A percentile compares a stretch with the other conserved stretches of the same genome.
Evolutionary conservation across 2,888 invertebrate genomes (phyloP).

Genomic region (Bellardia pandia): DNA sequence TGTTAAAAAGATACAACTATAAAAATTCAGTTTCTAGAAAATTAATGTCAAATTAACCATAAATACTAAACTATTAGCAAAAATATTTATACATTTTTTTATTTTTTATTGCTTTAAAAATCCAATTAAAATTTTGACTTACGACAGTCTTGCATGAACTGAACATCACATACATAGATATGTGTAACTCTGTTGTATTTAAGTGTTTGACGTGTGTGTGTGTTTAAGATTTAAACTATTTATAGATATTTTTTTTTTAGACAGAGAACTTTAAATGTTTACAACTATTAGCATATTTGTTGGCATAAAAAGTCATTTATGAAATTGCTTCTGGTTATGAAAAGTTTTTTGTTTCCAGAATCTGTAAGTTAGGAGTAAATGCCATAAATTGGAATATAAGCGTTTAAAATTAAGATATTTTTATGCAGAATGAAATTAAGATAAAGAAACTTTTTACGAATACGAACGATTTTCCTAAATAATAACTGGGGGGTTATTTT

Average conservation of each 20-base stretch:
- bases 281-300: slow-evolving; percentile 62
- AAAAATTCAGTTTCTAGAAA: no score
- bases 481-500: no score
- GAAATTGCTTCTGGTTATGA: slow-evolving; percentile 59
- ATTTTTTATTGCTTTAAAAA: no score
- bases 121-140: no score
- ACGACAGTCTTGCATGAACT: no score
- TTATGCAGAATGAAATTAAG: not conserved
- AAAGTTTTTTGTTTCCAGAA: slow-evolving; percentile 15
- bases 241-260: not conserved
- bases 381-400: not conserved
- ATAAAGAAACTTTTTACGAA: no score
- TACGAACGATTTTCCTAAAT: no score
- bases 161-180: no score
- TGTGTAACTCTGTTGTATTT: not conserved
- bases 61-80: no score
- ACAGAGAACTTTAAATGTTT: slow-evolving; percentile 34
- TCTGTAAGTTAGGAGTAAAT: not conserved
- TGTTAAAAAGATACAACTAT: no score
- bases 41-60: no score
- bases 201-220: slow-evolving; percentile 1
- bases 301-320: slow-evolving; percentile 51
- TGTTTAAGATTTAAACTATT: slow-evolving; percentile 19
- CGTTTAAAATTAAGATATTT: slow-evolving; percentile 3
- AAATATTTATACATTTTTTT: no score